These are phyloP conservation scores for Blera fallax DNA, from an alignment of 2,888 invertebrate species.

Conservation along the genomic window DNA sequence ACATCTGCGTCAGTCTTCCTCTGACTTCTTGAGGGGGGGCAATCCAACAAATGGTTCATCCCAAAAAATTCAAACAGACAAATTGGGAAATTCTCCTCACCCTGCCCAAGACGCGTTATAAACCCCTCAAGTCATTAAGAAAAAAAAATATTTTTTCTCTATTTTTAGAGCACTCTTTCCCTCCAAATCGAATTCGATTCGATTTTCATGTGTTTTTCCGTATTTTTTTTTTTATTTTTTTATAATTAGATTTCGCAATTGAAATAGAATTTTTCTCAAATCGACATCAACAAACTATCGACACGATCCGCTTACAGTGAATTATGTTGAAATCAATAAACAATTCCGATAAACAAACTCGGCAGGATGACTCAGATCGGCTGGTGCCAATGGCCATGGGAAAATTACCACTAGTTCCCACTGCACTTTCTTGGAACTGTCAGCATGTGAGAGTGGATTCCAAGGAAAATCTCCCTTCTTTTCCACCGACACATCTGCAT, in stretches of 20 bases:
- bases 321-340: slow-evolving; percentile 48
- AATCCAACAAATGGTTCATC: background rate
- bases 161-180: slow-evolving; percentile 2
- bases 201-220: too few relatives aligned
- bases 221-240: slow-evolving; percentile 10
- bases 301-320: background rate
- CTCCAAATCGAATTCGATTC: background rate
- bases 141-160: background rate
- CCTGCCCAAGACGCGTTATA: slow-evolving; percentile 22
- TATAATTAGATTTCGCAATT: slow-evolving; percentile 54
- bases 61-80: background rate
- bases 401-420: slow-evolving; percentile 14
- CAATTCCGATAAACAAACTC: too few relatives aligned
- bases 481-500: slow-evolving; percentile 3
- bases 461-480: slow-evolving; percentile 53
- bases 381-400: background rate
- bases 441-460: background rate
- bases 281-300: slow-evolving; percentile 20
- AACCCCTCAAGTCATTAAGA: background rate
- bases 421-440: slow-evolving; percentile 52
- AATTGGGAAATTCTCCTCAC: slow-evolving; percentile 39
- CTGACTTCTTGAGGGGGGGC: background rate
- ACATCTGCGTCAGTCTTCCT: background rate
- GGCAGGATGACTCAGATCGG: slow-evolving; percentile 32
- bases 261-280: background rate